Base-by-base conservation (phyloP, 2,797 vertebrate species). In the Yasuhikotakia modesta region DNA sequence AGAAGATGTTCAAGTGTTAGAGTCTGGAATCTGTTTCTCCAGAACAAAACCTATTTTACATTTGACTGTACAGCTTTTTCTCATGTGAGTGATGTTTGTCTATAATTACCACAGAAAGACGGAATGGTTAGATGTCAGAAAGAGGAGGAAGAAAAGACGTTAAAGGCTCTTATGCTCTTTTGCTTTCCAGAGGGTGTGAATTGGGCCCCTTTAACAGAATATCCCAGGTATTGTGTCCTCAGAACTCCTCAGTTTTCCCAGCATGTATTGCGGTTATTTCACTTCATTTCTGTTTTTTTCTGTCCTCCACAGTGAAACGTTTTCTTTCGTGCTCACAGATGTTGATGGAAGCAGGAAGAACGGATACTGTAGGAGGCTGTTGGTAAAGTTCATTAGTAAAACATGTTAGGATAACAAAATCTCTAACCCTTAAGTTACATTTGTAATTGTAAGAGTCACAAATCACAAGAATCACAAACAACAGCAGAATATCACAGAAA, bases 261-360 rank as follows among this genome's bases (percentile, higher is more conserved):
- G 32, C 55, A 30, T 30, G 66, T 13, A 11, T 11, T 80, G n/a
- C 30, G 12, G 7, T 5, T 17, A 30, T 60, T 60, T 60, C 70
- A 21, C 32, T n/a, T n/a, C n/a, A n/a, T 16, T 22, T 22, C 48
- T 27, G 22, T 70, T 24, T 80, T 35, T 60, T 14, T 69, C 43
- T 69, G 30, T 78, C 53, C 24, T 73, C 60, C 52, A 86, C 90
- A 98, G 96, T 4, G 96, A 98, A 90, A 98, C 97, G 0, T 98
- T 98, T 87, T 99, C 96, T 1, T 99, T 99, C 0, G 96, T 99
- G 32, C 91, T 99, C 88, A 99, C 97, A 32, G 96, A 98, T 0
- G 83, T 97, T 24, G 96, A 98, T 0, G 96, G 96, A 81, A 97
- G 95, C 91, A 93, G 97, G 74, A 95, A 95, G 86, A 97, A 98